Conservation (phyloP, 2,888 invertebrate species). For the Selenia dentaria region DNA sequence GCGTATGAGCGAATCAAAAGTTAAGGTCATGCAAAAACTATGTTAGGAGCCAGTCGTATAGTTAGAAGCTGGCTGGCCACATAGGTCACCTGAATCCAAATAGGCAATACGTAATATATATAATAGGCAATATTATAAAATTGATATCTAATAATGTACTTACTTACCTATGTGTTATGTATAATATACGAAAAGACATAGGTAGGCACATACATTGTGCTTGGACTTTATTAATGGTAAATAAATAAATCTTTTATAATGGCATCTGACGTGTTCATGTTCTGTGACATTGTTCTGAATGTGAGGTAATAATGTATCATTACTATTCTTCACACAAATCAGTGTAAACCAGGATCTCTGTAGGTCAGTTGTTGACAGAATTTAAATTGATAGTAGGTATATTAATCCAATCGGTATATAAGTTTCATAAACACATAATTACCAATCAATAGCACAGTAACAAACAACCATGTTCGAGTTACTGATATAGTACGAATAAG, state of each 20-base stretch:
- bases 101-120: too few relatives aligned
- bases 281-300: constrained; percentile 1
- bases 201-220: constrained; percentile 1
- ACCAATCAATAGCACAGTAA: too few relatives aligned
- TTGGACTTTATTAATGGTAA: constrained; percentile 3
- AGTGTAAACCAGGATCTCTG: constrained; percentile 16
- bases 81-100: constrained; percentile 10
- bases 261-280: constrained; percentile 1
- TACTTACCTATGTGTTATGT: constrained; percentile 14
- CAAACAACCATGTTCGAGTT: too few relatives aligned
- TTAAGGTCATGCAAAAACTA: constrained; percentile 64
- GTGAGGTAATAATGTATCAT: constrained; percentile 26
- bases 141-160: too few relatives aligned
- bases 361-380: constrained; percentile 15
- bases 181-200: constrained; percentile 2
- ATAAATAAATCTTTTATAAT: constrained; percentile 10
- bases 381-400: constrained; percentile 18
- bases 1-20: constrained; percentile 43
- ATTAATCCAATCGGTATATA: too few relatives aligned
- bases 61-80: too few relatives aligned
- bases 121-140: too few relatives aligned
- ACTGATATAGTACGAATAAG: too few relatives aligned
- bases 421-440: too few relatives aligned
- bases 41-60: constrained; percentile 22
- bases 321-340: constrained; percentile 19